These are phyloP conservation scores for Parnassius apollo DNA, from an alignment of 2,888 invertebrate species.

Conservation along the genomic window DNA sequence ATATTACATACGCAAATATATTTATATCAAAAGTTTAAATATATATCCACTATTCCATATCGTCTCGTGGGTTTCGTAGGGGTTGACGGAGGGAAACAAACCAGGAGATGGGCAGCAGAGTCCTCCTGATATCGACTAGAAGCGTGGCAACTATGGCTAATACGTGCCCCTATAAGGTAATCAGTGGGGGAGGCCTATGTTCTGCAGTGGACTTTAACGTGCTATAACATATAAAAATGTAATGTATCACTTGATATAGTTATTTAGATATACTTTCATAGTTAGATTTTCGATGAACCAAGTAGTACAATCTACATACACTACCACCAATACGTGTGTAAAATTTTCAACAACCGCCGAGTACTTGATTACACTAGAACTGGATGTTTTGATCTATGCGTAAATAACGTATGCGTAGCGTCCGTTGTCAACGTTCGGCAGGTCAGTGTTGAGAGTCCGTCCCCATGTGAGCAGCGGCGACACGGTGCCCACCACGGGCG, in stretches of 20 bases:
- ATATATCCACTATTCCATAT: too few relatives aligned
- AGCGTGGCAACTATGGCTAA: too few relatives aligned
- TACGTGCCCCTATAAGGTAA: too few relatives aligned
- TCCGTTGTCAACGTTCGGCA: constrained; percentile 55
- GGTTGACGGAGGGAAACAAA: too few relatives aligned
- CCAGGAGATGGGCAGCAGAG: too few relatives aligned
- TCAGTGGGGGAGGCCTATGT: too few relatives aligned
- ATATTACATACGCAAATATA: background rate
- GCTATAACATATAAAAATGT: too few relatives aligned
- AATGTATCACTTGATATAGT: too few relatives aligned
- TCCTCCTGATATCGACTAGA: too few relatives aligned
- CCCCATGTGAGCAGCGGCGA: constrained; percentile 76
- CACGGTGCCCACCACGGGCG: constrained; percentile 76
- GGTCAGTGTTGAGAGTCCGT: constrained; percentile 71
- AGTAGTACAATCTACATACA: background rate
- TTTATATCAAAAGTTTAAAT: background rate
- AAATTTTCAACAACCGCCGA: background rate
- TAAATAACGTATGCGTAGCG: constrained; percentile 63
- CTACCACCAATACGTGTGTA: background rate
- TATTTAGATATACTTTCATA: too few relatives aligned
- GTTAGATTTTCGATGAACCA: constrained; percentile 1
- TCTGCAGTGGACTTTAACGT: too few relatives aligned
- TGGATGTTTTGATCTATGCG: constrained; percentile 36
- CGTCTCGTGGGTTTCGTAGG: too few relatives aligned
- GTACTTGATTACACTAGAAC: background rate